Conservation (phyloP, 1,140 invertebrate species). For the Hyphantria cunea region DNA sequence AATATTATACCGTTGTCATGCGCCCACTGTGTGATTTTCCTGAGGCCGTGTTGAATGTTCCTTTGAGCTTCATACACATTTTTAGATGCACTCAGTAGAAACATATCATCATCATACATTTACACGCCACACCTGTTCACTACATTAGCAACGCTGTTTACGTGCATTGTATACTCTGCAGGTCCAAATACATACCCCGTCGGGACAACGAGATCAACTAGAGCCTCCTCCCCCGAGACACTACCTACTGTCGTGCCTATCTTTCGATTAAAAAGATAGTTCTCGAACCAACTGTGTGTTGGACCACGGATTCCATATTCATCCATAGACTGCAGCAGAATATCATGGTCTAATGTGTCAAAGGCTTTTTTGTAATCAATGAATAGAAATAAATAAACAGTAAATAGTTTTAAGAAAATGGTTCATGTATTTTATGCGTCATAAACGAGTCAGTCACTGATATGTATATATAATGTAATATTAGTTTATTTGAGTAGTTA, state of each 20-base stretch:
- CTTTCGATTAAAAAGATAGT: conserved; percentile 10
- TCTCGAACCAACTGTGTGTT: conserved; percentile 22
- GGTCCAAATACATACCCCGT: conserved; percentile 20
- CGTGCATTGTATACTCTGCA: conserved; percentile 27
- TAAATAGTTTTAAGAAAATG: no score
- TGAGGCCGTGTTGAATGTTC: conserved; percentile 2
- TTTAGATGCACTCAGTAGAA: conserved; percentile 16
- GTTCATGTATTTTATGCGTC: no score
- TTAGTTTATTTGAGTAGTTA: no score
- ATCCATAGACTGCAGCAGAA: conserved; percentile 28
- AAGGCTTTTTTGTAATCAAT: conserved; percentile 39
- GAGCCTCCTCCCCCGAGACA: neutral
- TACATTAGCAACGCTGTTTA: conserved; percentile 32
- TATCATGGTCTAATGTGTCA: conserved; percentile 29
- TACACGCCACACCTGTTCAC: conserved; percentile 16
- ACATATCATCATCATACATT: conserved; percentile 36
- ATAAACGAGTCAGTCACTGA: conserved; percentile 19
- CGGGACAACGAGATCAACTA: conserved; percentile 9
- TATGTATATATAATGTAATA: no score
- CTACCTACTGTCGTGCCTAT: neutral
- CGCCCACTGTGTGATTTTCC: neutral
- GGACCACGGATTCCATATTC: conserved; percentile 31
- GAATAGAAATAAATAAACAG: no score
- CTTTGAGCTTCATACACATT: conserved; percentile 1
- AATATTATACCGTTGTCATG: no score